phyloP scores from a whole-genome alignment of 2,797 vertebrate species.

The Monodelphis domestica region DNA sequence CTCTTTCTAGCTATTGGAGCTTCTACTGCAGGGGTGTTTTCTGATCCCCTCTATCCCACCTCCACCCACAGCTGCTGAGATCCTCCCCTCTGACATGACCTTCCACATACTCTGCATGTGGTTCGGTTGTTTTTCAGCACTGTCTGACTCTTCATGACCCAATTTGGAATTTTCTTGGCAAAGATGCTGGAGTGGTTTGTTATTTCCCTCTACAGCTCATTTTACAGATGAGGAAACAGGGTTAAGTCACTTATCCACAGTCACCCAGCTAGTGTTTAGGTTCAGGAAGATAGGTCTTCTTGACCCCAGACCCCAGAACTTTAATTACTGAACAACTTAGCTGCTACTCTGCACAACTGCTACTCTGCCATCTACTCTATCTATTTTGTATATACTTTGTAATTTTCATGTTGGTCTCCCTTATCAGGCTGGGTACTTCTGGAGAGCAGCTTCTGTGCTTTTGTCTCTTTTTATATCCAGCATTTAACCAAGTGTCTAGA shows the following conservation, averaged over 20 bases:
- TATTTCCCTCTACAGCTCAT: not conserved
- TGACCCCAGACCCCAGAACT: not conserved
- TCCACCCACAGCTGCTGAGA: not conserved
- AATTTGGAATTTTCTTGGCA: not conserved
- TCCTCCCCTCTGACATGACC: not conserved
- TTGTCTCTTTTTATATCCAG: not conserved
- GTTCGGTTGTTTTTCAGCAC: not conserved
- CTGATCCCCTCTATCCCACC: not conserved
- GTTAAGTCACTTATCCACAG: not conserved
- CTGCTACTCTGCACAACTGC: not conserved
- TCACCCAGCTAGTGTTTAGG: not conserved
- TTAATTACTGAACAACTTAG: not conserved
- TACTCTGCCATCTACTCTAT: not conserved
- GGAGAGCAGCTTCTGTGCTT: not conserved
- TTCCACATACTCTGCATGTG: not conserved
- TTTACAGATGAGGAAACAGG: not conserved
- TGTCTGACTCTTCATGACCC: not conserved
- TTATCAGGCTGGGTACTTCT: not conserved
- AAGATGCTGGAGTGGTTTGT: not conserved
- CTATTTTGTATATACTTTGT: not conserved
- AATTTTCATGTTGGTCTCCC: not conserved
- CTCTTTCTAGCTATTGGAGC: not conserved
- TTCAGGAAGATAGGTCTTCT: not conserved
- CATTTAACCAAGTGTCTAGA: not conserved
- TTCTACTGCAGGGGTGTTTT: not conserved